Conservation (phyloP, 1,140 invertebrate genomes). For the Ceratosolen fusciceps region DNA sequence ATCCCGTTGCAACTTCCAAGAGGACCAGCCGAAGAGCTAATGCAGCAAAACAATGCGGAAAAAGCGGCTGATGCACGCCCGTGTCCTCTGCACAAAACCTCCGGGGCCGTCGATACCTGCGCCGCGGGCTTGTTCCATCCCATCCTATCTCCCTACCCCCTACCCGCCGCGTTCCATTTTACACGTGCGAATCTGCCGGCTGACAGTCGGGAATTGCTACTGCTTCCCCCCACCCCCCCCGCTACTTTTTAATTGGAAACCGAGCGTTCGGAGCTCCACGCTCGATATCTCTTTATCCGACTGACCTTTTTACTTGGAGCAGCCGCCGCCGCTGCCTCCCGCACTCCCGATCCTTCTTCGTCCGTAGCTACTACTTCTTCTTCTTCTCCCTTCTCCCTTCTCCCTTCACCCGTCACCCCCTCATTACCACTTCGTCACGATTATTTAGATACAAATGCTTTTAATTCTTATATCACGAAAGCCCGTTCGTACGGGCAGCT, state of each 20-base stretch:
- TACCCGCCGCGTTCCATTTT: background rate
- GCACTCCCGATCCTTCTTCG: background rate
- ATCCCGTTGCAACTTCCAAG: background rate
- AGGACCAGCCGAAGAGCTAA: background rate
- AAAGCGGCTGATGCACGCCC: background rate
- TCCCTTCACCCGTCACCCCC: background rate
- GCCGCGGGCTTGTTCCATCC: too few species aligned
- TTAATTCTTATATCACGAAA: slow-evolving; percentile 11
- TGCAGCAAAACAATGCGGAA: slow-evolving; percentile 13
- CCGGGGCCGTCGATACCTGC: background rate
- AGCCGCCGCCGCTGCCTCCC: background rate
- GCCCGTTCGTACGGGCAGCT: background rate
- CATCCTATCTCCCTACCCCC: background rate
- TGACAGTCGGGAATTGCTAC: too few species aligned
- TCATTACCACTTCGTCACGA: too few species aligned
- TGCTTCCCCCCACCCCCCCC: too few species aligned
- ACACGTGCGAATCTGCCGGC: background rate
- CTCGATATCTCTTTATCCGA: background rate
- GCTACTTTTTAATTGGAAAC: slow-evolving; percentile 28
- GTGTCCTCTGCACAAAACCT: background rate
- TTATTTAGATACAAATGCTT: background rate
- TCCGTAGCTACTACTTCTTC: background rate
- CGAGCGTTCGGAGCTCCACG: background rate
- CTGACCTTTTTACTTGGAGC: too few species aligned
- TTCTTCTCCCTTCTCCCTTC: background rate